Evolutionary conservation across 1,140 invertebrate genomes (phyloP), one percentile per base, ranked within the genome.

Genomic region (Hirudo medicinalis): DNA sequence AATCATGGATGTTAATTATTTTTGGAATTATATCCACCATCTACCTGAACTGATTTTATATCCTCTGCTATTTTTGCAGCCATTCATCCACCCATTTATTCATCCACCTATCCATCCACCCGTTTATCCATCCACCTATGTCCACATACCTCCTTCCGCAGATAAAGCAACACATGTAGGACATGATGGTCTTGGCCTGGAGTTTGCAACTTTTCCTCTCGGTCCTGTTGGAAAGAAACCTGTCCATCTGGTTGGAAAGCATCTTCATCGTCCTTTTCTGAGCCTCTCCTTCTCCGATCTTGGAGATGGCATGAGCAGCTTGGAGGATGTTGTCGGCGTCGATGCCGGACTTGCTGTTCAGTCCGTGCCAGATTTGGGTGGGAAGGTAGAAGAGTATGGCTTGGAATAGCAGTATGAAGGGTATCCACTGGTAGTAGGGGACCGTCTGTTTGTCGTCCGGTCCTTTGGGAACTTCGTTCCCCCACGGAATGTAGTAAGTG

Each of bases 401-500:
- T 77, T 85, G 84, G 6, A 84, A 78, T 22, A 85, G 76, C 19
- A 86, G 75, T 72, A 86, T 84, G 36, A 86, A 80, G 11, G 85
- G 85, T 15, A 85, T 82, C 85, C 85, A 86, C 75, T 86, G 85
- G 75, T 86, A 86, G 75, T 86, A 86, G 72, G 77, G 78, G n/a
- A 74, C 71, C 53, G 80, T 73, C 74, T 80, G 77, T 60, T 76
- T 78, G 27, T 78, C 76, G 69, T 76, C 75, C 9, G 77, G 72
- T 19, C 75, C 72, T 57, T 77, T 73, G 27, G 80, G 80, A 29
- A 82, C 78, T 25, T 74, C 73, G 6, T 75, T 73, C 0, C 75
- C 75, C 70, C 75, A 75, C 0, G 76, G 76, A 36, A 80, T 74
- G 70, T 78, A 79, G 81, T 94, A 97, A 17, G 92, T 96, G 75